A percentile compares a stretch with the other conserved stretches of the same genome.
Evolutionary conservation across 2,113 vertebrate genomes (phyloP).

Genomic region (Paratilapia polleni): DNA sequence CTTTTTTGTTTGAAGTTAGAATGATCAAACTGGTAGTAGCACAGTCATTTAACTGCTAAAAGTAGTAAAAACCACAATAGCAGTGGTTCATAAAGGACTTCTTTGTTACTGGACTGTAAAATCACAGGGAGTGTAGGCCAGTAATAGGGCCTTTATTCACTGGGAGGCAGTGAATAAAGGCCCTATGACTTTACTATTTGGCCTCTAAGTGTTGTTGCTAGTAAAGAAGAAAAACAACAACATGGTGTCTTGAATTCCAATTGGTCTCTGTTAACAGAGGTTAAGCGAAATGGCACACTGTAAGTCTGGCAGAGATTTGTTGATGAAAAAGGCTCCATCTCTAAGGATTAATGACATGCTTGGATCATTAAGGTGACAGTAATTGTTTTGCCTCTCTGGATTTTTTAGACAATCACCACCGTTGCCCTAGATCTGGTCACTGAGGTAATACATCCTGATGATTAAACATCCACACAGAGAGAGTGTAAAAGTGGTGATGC

Average conservation of each 20-base stretch:
- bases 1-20: neutral
- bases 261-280: slow-evolving; percentile 53
- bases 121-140: slow-evolving; percentile 47
- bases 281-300: slow-evolving; percentile 60
- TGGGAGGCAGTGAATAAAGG: slow-evolving; percentile 65
- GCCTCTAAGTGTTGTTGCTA: slow-evolving; percentile 31
- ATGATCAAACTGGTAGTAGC: neutral
- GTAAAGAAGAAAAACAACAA: slow-evolving; percentile 46
- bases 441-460: slow-evolving; percentile 71
- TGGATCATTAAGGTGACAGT: slow-evolving; percentile 66
- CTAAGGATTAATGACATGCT: slow-evolving; percentile 44
- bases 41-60: neutral
- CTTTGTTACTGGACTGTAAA: slow-evolving; percentile 61
- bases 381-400: slow-evolving; percentile 58
- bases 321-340: slow-evolving; percentile 55
- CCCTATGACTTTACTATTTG: slow-evolving; percentile 55
- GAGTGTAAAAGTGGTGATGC: neutral
- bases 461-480: slow-evolving; percentile 69
- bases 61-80: slow-evolving; percentile 42
- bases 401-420: slow-evolving; percentile 59
- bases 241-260: slow-evolving; percentile 71
- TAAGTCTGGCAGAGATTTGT: slow-evolving; percentile 61
- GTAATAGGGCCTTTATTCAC: neutral
- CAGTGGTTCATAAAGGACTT: slow-evolving; percentile 41
- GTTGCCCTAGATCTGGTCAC: slow-evolving; percentile 83